Conservation (phyloP, 2,797 vertebrate genomes). For the Anolis apletophallus region DNA sequence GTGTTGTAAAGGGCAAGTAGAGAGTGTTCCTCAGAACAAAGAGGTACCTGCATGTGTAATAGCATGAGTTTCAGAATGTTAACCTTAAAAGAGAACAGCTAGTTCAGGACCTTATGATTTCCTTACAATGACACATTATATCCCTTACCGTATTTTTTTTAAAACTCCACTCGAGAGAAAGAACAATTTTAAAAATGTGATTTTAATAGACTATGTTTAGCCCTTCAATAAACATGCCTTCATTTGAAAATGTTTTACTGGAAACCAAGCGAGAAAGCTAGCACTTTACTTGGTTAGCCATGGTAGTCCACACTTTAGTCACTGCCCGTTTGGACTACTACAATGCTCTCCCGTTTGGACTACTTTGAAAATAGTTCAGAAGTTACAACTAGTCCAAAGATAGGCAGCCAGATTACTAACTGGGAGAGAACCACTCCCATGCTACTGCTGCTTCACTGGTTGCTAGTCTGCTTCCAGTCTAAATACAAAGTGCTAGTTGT, state of each 20-base stretch:
- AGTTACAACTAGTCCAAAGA: too few relatives aligned
- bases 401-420: too few relatives aligned
- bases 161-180: not conserved
- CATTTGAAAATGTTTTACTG: constrained; percentile 5
- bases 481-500: too few relatives aligned
- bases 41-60: not conserved
- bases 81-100: not conserved
- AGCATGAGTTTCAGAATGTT: not conserved
- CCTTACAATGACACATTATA: not conserved
- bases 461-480: too few relatives aligned
- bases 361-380: too few relatives aligned
- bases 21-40: not conserved
- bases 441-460: too few relatives aligned
- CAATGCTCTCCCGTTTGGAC: too few relatives aligned
- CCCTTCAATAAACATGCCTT: constrained; percentile 6
- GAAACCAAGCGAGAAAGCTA: not conserved
- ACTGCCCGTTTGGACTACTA: too few relatives aligned
- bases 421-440: too few relatives aligned
- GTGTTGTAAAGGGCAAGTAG: not conserved
- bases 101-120: not conserved
- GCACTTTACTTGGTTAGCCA: not conserved
- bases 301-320: too few relatives aligned
- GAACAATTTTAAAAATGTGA: not conserved
- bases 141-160: not conserved
- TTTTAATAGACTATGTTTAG: constrained; percentile 2